Base-by-base conservation (phyloP, 35 echinoderm and acorn worm species). In the Lytechinus variegatus region DNA sequence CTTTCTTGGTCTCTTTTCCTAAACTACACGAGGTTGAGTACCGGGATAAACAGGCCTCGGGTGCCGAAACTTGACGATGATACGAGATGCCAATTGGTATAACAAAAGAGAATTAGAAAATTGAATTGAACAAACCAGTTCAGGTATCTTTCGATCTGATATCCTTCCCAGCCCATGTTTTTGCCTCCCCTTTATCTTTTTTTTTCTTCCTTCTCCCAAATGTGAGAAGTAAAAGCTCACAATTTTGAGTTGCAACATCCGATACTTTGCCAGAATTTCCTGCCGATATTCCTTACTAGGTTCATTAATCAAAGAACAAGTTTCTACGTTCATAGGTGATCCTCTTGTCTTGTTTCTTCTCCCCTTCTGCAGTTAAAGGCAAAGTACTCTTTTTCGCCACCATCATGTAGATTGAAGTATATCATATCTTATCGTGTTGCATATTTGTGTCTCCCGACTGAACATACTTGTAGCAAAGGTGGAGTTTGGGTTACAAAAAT, bases 91-190 rank as follows among this genome's bases (percentile, higher is more conserved):
- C 92, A 28, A 93, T 93, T 93, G 92, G 92, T 93, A 57, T 93
- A 54, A 93, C 92, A 93, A 93, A 93, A 57, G 92, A 93, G 54
- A 93, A 93, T 93, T 93, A 93, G 92, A 93, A 93, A 93, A 93
- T 93, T 93, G 92, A 93, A 93, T 93, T 93, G 92, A 93, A 93
- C 92, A 93, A 93, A 93, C 92, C 92, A 93, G 92, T 93, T 93
- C 92, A 93, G 52, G 53, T 93, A 57, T 93, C 92, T 93, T 57
- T 13, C 14, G 52, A 90, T 93, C 52, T 54, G 28, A 90, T 52
- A 90, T 52, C 52, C 88, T 52, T 29, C 66, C 66, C 66, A n/a
- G 66, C 66, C 66, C 66, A 58, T 16, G 66, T 79, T 44, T 79
- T 79, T 79, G 16, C 66, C 66, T 79, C 66, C 92, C 92, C 9